These are phyloP conservation scores for Malurus splendens DNA, from an alignment of 2,797 vertebrate species.

Conservation along the genomic window DNA sequence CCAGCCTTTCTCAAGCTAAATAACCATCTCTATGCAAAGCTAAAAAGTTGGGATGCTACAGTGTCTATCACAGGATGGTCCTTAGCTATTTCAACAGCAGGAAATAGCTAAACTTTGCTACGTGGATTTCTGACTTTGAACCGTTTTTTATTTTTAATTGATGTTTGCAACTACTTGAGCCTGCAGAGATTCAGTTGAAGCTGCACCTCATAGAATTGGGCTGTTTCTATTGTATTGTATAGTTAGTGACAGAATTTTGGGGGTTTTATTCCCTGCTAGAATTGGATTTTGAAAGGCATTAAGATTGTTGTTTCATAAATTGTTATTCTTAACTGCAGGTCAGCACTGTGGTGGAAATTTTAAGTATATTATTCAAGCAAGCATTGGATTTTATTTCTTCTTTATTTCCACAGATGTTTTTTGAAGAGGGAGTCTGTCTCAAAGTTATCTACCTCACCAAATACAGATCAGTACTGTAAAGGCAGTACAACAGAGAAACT, in stretches of 20 bases:
- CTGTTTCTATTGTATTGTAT: neutral
- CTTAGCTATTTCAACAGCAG: neutral
- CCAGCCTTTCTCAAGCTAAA: neutral
- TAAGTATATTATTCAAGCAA: neutral
- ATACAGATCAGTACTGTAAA: slow-evolving; percentile 10
- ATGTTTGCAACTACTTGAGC: neutral
- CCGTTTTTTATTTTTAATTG: neutral
- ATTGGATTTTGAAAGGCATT: neutral
- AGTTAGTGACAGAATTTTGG: neutral
- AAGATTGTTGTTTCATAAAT: neutral
- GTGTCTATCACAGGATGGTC: neutral
- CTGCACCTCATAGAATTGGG: neutral
- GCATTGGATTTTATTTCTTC: neutral
- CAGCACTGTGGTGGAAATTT: neutral
- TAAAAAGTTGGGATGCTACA: neutral
- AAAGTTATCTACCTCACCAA: slow-evolving; percentile 65
- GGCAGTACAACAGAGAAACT: slow-evolving; percentile 60
- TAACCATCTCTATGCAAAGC: neutral
- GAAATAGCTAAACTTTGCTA: neutral
- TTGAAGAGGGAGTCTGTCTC: slow-evolving; percentile 74
- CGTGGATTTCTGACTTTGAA: neutral
- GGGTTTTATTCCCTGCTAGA: neutral
- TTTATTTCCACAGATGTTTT: slow-evolving; percentile 76
- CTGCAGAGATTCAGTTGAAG: neutral
- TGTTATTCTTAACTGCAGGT: neutral